Evolutionary conservation across 2,797 vertebrate genomes (phyloP).

Genomic region (Steatocranus sp.): DNA sequence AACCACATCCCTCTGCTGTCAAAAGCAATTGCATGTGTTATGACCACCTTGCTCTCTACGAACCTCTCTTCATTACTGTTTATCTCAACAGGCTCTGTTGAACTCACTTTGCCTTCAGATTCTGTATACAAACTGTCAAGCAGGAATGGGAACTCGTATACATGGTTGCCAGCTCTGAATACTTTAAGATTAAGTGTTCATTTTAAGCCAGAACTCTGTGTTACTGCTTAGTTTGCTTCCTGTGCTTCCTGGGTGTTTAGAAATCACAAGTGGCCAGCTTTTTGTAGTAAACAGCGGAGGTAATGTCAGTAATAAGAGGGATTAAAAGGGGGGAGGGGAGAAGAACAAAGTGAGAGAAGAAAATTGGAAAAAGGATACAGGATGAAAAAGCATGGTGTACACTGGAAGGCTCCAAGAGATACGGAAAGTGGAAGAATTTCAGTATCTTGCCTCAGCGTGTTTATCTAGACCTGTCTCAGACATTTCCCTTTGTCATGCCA

Average conservation of each 20-base stretch:
- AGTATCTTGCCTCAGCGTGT: conserved; percentile 67
- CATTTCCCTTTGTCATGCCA: conserved; percentile 46
- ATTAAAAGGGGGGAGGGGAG: not conserved
- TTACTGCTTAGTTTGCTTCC: conserved; percentile 22
- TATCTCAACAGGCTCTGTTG: conserved; percentile 62
- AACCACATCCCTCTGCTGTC: conserved; percentile 56
- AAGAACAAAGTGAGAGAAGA: not conserved
- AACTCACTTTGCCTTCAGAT: conserved; percentile 37
- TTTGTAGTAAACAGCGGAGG: conserved; percentile 34
- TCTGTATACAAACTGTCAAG: conserved; percentile 62
- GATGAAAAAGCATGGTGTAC: not conserved
- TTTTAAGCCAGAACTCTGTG: conserved; percentile 13
- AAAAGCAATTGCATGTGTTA: conserved; percentile 57
- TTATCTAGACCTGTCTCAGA: conserved; percentile 56
- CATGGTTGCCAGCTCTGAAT: conserved; percentile 17
- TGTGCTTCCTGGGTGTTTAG: conserved; percentile 11
- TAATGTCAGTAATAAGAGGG: conserved; percentile 30
- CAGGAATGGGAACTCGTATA: conserved; percentile 19
- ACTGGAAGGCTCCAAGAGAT: not conserved
- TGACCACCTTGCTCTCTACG: conserved; percentile 47
- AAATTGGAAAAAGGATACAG: not conserved
- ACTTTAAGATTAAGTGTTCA: conserved; percentile 11
- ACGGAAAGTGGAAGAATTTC: conserved; percentile 45
- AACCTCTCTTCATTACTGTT: conserved; percentile 56
- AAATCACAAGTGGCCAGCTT: conserved; percentile 32